Conservation (phyloP, 1,140 invertebrate genomes). For the Aphelinus certus region DNA sequence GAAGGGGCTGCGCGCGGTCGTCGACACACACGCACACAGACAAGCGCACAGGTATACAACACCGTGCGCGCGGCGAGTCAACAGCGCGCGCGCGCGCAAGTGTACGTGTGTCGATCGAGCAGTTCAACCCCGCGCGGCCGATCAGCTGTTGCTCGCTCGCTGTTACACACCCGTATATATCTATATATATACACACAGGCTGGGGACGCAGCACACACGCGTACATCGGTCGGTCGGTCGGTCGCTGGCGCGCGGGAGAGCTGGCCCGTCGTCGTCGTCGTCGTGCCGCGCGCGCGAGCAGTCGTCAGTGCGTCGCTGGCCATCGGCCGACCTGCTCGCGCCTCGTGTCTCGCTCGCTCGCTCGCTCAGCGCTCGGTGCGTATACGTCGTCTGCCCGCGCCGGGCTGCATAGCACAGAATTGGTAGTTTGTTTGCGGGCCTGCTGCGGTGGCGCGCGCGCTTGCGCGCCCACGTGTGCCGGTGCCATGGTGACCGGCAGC, state of each 20-base stretch:
- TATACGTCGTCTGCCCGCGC: background rate
- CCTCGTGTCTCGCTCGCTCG: background rate
- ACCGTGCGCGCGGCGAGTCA: too few relatives aligned
- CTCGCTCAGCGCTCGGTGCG: background rate
- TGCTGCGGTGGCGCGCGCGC: too few relatives aligned
- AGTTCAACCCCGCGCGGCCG: background rate
- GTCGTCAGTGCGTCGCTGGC: conserved; percentile 27
- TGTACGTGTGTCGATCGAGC: too few relatives aligned
- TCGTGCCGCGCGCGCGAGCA: background rate
- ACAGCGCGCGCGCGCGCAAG: too few relatives aligned
- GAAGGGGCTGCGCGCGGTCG: too few relatives aligned
- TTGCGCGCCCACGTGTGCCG: background rate
- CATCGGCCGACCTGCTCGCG: conserved; percentile 20
- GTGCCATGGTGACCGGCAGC: background rate
- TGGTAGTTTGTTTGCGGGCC: too few relatives aligned
- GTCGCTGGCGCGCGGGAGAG: background rate
- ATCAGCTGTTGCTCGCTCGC: conserved; percentile 15
- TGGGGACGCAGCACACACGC: background rate
- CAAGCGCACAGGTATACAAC: too few relatives aligned
- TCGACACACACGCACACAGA: too few relatives aligned
- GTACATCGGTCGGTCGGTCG: background rate
- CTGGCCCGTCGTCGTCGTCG: conserved; percentile 9
- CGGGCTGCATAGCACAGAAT: too few relatives aligned
- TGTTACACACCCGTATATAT: background rate
- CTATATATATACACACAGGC: background rate